Percentiles rank a stretch among this genome's conserved stretches.
These are phyloP conservation scores for Ophthalmolycus amberensis DNA, from an alignment of 2,113 vertebrate species.

Conservation along the genomic window DNA sequence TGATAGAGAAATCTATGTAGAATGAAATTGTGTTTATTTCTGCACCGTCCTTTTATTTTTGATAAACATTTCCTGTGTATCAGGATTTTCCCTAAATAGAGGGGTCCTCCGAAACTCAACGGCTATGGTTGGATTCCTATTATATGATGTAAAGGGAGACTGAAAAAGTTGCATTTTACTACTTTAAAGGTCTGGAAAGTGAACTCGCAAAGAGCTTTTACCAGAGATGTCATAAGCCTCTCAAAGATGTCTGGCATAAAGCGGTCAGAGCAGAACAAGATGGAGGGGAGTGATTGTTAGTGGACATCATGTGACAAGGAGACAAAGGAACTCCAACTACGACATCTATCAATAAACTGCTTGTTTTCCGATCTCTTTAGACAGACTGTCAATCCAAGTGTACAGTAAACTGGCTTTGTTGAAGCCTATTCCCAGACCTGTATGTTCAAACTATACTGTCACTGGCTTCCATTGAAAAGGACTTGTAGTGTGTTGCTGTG, in stretches of 20 bases:
- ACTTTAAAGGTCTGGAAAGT: not conserved
- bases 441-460: not conserved
- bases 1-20: not conserved
- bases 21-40: not conserved
- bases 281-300: not conserved
- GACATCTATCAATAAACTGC: not conserved
- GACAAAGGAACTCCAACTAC: not conserved
- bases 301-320: not conserved
- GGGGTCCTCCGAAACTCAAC: not conserved
- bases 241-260: not conserved
- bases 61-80: not conserved
- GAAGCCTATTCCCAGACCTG: not conserved
- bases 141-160: not conserved
- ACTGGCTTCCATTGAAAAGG: not conserved
- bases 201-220: not conserved
- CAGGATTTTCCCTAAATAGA: not conserved
- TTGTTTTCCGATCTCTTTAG: not conserved
- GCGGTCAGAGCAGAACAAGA: not conserved
- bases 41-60: not conserved
- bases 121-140: not conserved
- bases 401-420: not conserved
- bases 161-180: not conserved
- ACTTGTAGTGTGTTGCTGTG: not conserved
- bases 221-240: not conserved
- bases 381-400: conserved; percentile 7